Evolutionary conservation across 2,113 vertebrate genomes (phyloP), one percentile per base, ranked within the genome.

Genomic region (Myrmecophaga tridactyla): DNA sequence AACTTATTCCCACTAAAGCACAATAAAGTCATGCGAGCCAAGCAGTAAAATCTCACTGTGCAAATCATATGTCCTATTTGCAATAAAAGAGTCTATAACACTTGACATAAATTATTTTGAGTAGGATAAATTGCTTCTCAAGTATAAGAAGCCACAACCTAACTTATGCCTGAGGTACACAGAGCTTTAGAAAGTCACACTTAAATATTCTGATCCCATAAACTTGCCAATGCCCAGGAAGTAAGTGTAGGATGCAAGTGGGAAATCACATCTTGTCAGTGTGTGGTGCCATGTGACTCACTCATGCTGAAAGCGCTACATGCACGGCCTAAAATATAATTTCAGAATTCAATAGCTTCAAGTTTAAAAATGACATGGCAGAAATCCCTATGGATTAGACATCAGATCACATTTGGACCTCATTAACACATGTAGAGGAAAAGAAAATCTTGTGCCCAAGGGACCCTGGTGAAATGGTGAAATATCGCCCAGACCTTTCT

Each of bases 41-140:
- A n/a, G 53, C 84, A 95, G 72, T 85, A 78, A 93, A 97, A 80
- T 81, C 25, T 93, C 62, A 62, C 23, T 56, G 21, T 62, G 7
- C 12, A 82, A 93, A 86, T 86, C 23, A 0, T 56, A 81, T 56
- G n/a, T 31, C 46, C 25, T 62, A 36, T n/a, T 91, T 77, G 31
- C 39, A 73, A 29, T 67, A 86, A 27, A 36, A 70, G n/a, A 94
- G 46, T 70, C 73, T 91, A 34, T 75, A 86, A 89, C 27, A 41
- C 21, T 41, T 80, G 63, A 31, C n/a, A 84, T 46, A 90, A 73
- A 80, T 91, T 81, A 81, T 67, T 86, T 36, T 72, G 67, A 92
- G 29, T 62, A 67, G 8, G 21, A 14, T 83, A 48, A 86, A 92
- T 63, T 41, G 48, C 63, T 94, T 95, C 65, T 34, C 17, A 63